Base-by-base conservation (phyloP, 23 tunicate genomes). In the Halocynthia roretzi region DNA sequence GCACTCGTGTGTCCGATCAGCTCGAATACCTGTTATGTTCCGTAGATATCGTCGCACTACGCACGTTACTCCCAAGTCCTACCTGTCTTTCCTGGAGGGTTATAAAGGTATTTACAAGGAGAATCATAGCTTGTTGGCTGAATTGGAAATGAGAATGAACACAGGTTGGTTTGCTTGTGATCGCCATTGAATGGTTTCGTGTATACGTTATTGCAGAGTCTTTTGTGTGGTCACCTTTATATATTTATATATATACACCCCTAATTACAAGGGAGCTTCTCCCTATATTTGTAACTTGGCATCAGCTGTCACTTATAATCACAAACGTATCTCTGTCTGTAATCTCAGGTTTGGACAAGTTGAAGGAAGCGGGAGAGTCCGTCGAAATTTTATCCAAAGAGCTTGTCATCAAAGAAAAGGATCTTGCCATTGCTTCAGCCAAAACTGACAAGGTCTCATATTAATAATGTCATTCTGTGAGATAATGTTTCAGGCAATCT, bases 11-110 rank as follows among this genome's bases (percentile, higher is more conserved):
- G 2, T 15, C 2, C 64, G 2, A 4, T 15, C 17, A n/a, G n/a
- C 4, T 14, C 4, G 4, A 58, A 14, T 14, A 14, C n/a, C n/a
- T 58, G 10, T 77, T 31, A 12, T 77, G 9, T 11, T 63, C 23
- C 7, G 14, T 54, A 84, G 94, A 20, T 96, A 85, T 66, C 93
- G 99, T 6, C 85, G 99, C 5, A 96, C 99, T 7, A 96, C 99
- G 15, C 99, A 96, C 65, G 99, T 96, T 54, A 96, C 99, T 10
- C 99, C 99, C 23, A 96, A 96, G 69, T 96, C 99, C 17, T 96
- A 96, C 66, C 74, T 96, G 20, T 96, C 99, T 6, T 96, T 96
- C 76, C 62, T 96, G 83, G 96, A 89, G 17, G 99, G 99, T 61
- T 96, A 96, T 68, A 89, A 83, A 55, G 77, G 70, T 50, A 96